Base-by-base conservation (phyloP, 1,140 invertebrate species). In the Drosophila ohnishii region DNA sequence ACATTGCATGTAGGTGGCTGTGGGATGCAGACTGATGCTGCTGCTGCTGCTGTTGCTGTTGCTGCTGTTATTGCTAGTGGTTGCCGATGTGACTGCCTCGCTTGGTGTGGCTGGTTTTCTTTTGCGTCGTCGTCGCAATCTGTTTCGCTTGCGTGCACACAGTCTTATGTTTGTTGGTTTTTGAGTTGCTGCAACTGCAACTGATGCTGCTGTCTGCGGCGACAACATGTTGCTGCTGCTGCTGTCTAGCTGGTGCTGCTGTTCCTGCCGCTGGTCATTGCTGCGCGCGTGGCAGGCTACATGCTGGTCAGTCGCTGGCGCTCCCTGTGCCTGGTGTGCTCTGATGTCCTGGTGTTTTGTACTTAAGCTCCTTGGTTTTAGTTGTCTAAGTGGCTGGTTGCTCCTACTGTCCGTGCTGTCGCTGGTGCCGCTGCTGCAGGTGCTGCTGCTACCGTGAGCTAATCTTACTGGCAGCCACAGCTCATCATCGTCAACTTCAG, bases 101-200 rank as follows among this genome's bases (percentile, higher is more conserved):
- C 37, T 19, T 61, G 61, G 37, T 69, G 57, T 9, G 58, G 51
- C 78, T 76, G 66, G 64, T 90, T 89, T 86, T 86, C 87, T 82
- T 90, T 88, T 90, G 84, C 87, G 87, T 50, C 87, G 87, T 59
- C 88, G 75, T 62, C 88, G 84, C 69, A 90, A 87, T 78, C 87
- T 78, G 84, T 87, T 85, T 77, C 75, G 75, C 80, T 90, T 90
- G 78, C 87, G 87, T 90, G 77, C 71, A 80, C 83, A 90, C 87
- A 90, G 87, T 90, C 87, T 90, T 90, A 87, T 87, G 61, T 75
- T 90, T 77, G 79, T 77, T 72, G 76, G 45, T 79, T 72, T 57
- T 71, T 78, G 58, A 42, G 69, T 72, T 88, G 80, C 74, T 75
- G 80, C 73, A 56, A 35, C 63, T 66, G 63, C 57, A 75, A 42